These are phyloP conservation scores for Sclerurus mexicanus DNA, from an alignment of 2,113 vertebrate genomes.

Conservation along the genomic window DNA sequence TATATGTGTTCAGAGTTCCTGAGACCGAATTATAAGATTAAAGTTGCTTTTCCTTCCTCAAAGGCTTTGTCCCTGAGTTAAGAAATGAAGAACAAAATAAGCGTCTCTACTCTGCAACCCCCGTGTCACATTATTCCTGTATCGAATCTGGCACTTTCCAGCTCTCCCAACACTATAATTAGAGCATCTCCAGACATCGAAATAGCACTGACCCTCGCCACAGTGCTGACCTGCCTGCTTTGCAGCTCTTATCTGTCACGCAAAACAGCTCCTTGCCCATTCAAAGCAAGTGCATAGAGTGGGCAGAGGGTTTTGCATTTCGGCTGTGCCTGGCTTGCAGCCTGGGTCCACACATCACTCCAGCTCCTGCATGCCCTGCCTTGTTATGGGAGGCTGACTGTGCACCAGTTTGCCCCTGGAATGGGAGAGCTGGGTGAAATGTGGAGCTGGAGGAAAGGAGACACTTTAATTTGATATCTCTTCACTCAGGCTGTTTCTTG, in stretches of 20 bases:
- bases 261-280: neutral
- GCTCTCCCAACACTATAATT: slow-evolving; percentile 35
- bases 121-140: neutral
- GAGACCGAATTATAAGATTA: neutral
- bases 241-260: neutral
- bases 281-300: accelerated
- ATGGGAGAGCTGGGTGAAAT: neutral
- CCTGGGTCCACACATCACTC: too few species aligned
- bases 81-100: neutral
- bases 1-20: neutral
- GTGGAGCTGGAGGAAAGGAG: neutral
- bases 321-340: neutral
- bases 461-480: neutral
- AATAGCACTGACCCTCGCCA: neutral
- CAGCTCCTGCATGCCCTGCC: neutral
- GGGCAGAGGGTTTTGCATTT: neutral
- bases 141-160: neutral
- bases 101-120: neutral
- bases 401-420: neutral
- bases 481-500: neutral
- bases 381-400: neutral
- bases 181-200: neutral
- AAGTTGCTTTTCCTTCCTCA: neutral
- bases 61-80: neutral
- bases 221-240: neutral